Evolutionary conservation across 1,140 invertebrate genomes (phyloP).

Genomic region (Zelostemma sp.): DNA sequence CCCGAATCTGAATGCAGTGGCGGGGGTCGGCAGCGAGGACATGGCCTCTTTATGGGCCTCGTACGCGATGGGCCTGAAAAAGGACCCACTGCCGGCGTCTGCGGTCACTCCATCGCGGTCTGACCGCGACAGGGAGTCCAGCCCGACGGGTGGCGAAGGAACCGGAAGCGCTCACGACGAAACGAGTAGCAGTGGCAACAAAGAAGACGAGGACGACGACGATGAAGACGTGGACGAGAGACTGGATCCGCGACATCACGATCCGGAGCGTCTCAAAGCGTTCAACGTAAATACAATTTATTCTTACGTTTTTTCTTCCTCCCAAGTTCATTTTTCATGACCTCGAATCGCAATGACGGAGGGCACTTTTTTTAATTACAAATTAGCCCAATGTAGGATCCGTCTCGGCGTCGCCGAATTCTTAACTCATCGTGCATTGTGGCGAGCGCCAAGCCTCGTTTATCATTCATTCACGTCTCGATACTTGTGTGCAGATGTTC

Average conservation of each 20-base stretch:
- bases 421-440: no score
- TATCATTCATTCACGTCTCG: slow-evolving; percentile 41
- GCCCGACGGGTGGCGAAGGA: slow-evolving; percentile 72
- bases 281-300: slow-evolving; percentile 86
- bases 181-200: slow-evolving; percentile 88
- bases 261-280: slow-evolving; percentile 95
- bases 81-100: slow-evolving; percentile 74
- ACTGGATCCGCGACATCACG: slow-evolving; percentile 87
- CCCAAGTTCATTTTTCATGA: no score
- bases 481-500: slow-evolving; percentile 87
- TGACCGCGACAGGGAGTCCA: slow-evolving; percentile 74
- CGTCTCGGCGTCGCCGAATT: no score
- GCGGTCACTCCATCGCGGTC: slow-evolving; percentile 69
- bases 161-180: slow-evolving; percentile 88
- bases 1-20: slow-evolving; percentile 56
- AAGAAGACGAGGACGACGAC: slow-evolving; percentile 95
- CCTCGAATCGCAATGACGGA: no score
- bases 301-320: no score
- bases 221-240: slow-evolving; percentile 93
- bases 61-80: slow-evolving; percentile 77
- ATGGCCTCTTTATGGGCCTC: slow-evolving; percentile 85
- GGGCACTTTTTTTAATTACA: no score
- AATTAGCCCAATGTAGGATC: no score
- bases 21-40: slow-evolving; percentile 71
- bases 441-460: no score